phyloP scores from a whole-genome alignment of 1,140 invertebrate species.

The Drosophila funebris region DNA sequence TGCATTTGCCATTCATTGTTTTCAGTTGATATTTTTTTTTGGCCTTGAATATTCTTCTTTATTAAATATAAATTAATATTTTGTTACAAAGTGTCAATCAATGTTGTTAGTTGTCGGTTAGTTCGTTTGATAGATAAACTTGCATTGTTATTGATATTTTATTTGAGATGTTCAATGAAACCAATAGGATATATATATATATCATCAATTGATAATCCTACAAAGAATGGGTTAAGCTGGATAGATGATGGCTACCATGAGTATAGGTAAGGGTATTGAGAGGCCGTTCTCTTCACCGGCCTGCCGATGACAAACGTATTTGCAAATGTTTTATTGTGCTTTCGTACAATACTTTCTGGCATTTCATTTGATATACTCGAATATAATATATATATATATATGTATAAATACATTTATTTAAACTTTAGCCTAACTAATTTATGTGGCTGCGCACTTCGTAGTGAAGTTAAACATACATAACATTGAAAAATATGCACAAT shows the following conservation, averaged over 20 bases:
- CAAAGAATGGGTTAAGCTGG: not conserved
- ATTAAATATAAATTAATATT: constrained; percentile 30
- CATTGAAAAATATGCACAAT: constrained; percentile 77
- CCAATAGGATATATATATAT: constrained; percentile 72
- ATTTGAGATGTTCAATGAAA: constrained; percentile 76
- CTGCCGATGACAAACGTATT: constrained; percentile 10
- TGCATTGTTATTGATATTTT: constrained; percentile 30
- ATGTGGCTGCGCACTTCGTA: constrained; percentile 4
- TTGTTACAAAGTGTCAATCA: not conserved
- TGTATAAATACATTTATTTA: constrained; percentile 30
- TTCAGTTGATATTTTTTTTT: constrained; percentile 40
- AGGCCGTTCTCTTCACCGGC: constrained; percentile 16
- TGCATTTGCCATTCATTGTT: constrained; percentile 29
- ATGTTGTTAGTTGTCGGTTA: too few species aligned
- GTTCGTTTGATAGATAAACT: not conserved
- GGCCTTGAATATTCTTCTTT: not conserved
- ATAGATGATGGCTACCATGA: not conserved
- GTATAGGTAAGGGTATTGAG: constrained; percentile 3
- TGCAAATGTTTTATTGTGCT: constrained; percentile 6
- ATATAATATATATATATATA: constrained; percentile 1
- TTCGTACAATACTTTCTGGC: not conserved
- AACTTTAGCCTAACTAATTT: constrained; percentile 70
- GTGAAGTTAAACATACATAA: constrained; percentile 35
- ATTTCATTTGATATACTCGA: not conserved
- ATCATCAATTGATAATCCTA: constrained; percentile 5